Conservation (phyloP, 2,113 vertebrate species). For the Archocentrus centrarchus region DNA sequence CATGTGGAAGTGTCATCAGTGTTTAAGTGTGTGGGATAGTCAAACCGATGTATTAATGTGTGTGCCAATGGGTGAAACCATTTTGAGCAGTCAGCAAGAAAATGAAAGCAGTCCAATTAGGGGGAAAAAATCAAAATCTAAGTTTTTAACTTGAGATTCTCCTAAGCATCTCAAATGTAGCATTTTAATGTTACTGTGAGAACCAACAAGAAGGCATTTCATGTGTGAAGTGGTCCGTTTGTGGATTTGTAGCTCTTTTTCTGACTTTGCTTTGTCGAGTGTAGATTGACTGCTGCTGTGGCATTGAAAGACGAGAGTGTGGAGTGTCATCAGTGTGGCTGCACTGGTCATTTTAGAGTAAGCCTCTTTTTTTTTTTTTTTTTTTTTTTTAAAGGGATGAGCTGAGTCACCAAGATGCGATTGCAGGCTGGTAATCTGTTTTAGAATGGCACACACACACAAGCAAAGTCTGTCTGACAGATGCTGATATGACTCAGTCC, state of each 20-base stretch:
- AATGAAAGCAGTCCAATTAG: not conserved
- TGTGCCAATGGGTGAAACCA: not conserved
- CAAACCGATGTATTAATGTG: not conserved
- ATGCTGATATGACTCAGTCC: conserved; percentile 46
- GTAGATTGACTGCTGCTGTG: not conserved
- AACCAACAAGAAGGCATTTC: not conserved
- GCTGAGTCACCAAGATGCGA: conserved; percentile 47
- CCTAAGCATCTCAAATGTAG: not conserved
- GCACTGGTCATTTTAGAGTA: conserved; percentile 21
- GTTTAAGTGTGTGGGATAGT: not conserved
- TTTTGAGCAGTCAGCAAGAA: not conserved
- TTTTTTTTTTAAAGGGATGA: not conserved
- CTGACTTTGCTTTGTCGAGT: not conserved
- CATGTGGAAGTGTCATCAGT: not conserved
- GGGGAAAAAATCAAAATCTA: not conserved
- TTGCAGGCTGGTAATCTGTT: conserved; percentile 39
- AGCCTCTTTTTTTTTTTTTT: not conserved
- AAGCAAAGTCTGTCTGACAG: conserved; percentile 11
- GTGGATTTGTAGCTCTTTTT: not conserved
- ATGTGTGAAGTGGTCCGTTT: not conserved
- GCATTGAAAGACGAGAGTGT: not conserved
- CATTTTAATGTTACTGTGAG: not conserved
- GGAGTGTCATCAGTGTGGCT: conserved; percentile 10
- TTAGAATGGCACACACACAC: conserved; percentile 2
- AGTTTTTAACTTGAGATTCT: not conserved